Percentiles rank a stretch among this genome's conserved stretches.
These are phyloP conservation scores for Mesoclemmys tuberculata DNA, from an alignment of 2,113 vertebrate genomes.

Conservation along the genomic window DNA sequence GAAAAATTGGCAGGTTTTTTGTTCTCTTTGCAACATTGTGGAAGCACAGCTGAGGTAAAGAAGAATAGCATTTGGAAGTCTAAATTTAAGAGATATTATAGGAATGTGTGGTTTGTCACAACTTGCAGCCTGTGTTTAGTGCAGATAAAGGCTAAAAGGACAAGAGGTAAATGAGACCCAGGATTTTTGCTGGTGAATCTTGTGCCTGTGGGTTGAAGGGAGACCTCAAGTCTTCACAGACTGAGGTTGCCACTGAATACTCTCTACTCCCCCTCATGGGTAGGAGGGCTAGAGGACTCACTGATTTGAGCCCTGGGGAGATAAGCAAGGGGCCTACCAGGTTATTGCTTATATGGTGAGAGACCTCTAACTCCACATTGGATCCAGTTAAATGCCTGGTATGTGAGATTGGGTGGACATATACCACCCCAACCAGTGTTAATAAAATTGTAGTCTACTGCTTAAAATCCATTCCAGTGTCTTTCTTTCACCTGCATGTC, in stretches of 20 bases:
- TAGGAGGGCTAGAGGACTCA: fast-evolving
- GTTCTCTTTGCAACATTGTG: neutral
- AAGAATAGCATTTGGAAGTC: neutral
- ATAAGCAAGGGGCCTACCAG: neutral
- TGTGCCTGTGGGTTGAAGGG: neutral
- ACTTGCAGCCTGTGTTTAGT: neutral
- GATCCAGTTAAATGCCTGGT: neutral
- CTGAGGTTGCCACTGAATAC: neutral
- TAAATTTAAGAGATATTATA: neutral
- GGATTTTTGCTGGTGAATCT: neutral
- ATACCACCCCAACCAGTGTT: neutral
- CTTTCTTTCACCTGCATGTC: neutral
- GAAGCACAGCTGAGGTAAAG: neutral
- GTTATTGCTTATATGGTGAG: neutral
- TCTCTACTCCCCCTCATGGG: neutral
- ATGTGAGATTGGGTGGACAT: neutral
- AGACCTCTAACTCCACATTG: neutral
- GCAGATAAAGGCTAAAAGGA: neutral
- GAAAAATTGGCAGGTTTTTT: neutral
- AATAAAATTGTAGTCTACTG: neutral
- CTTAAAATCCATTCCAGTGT: neutral
- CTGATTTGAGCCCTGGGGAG: neutral
- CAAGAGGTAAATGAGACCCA: neutral
- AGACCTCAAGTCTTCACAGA: neutral
- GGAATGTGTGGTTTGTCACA: neutral